Evolutionary conservation across 2,797 vertebrate species (phyloP).

Genomic region (Austrolebias charrua): DNA sequence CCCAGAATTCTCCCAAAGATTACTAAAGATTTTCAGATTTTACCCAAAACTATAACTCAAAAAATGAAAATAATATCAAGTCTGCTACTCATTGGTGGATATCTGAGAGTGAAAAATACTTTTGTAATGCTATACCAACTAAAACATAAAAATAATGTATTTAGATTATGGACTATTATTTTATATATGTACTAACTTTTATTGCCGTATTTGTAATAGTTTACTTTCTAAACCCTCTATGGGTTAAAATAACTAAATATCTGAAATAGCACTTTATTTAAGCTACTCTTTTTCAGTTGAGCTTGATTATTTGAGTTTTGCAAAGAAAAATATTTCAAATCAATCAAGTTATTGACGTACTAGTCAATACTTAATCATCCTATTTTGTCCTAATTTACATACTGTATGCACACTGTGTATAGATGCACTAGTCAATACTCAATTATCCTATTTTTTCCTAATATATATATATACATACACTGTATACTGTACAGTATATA

Average conservation of each 20-base stretch:
- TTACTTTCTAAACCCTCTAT: too few species aligned
- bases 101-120: too few species aligned
- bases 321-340: not conserved
- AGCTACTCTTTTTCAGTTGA: not conserved
- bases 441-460: too few species aligned
- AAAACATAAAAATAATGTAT: not conserved
- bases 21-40: slow-evolving; percentile 1
- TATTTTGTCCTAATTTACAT: not conserved
- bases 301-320: not conserved
- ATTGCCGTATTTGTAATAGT: too few species aligned
- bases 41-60: not conserved
- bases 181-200: too few species aligned
- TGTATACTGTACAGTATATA: too few species aligned
- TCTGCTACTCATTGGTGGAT: not conserved
- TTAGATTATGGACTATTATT: too few species aligned
- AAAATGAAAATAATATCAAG: not conserved
- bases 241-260: too few species aligned
- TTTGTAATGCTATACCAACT: not conserved
- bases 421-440: too few species aligned
- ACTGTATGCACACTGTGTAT: too few species aligned
- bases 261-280: too few species aligned
- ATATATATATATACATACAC: too few species aligned
- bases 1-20: slow-evolving; percentile 47
- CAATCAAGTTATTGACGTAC: not conserved
- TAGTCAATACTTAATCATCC: not conserved